These are phyloP conservation scores for Cyprinodon tularosa DNA, from an alignment of 2,113 vertebrate genomes.

Conservation along the genomic window DNA sequence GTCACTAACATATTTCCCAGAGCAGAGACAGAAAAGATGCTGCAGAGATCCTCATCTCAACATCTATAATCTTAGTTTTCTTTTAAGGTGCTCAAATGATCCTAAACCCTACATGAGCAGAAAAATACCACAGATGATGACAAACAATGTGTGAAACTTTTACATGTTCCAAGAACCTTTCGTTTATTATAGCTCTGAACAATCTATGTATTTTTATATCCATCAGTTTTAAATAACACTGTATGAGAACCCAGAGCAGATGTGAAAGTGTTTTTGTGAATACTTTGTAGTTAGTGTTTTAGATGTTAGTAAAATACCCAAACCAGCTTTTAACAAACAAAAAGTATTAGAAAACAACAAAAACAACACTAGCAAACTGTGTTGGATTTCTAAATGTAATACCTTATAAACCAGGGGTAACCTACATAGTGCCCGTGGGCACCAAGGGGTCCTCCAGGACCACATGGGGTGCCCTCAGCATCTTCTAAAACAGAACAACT, in stretches of 20 bases:
- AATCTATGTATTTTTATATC: background rate
- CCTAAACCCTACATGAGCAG: constrained; percentile 44
- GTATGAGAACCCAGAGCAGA: constrained; percentile 27
- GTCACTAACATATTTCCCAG: constrained; percentile 33
- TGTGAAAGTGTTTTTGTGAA: background rate
- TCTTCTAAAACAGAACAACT: too few species aligned
- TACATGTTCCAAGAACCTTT: background rate
- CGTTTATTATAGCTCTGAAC: background rate
- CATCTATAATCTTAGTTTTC: background rate
- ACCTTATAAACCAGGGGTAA: background rate
- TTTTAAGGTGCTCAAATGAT: constrained; percentile 10
- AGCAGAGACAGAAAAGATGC: constrained; percentile 20
- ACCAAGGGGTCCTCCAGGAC: too few species aligned
- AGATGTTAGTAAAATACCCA: constrained; percentile 22
- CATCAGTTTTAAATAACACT: background rate
- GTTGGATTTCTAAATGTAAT: background rate
- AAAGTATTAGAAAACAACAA: background rate
- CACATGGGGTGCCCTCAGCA: too few species aligned
- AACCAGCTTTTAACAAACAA: background rate
- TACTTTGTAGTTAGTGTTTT: constrained; percentile 22
- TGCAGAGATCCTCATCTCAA: constrained; percentile 51
- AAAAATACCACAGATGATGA: constrained; percentile 34
- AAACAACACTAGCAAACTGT: background rate
- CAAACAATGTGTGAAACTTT: background rate
- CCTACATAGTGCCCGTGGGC: too few species aligned